Base-by-base conservation (phyloP, 2,888 invertebrate species). In the Andrena camellia region DNA sequence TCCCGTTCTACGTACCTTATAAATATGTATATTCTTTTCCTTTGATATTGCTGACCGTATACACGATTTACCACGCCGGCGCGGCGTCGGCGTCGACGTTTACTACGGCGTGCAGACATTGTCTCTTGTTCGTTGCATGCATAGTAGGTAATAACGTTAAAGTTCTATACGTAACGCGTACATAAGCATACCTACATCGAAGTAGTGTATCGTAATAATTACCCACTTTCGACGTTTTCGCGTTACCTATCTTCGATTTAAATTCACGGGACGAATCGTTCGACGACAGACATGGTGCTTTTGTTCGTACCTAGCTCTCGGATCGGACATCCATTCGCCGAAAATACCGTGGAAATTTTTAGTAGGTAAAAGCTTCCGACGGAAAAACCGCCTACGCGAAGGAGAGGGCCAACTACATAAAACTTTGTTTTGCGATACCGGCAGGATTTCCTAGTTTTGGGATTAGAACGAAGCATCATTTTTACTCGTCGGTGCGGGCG, bases 401-500 rank as follows among this genome's bases (percentile, higher is more conserved):
- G 23, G 60, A 66, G 71, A 29, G 60, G n/a, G 62, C 50, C 64
- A 35, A 72, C 35, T 7, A n/a, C 26, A 29, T 23, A 29, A 64
- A 81, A 81, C 81, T 69, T 81, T 59, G 59, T 60, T 79, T 70
- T 26, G 63, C 76, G 50, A 26, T 67, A n/a, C 67, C 59, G 66
- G 29, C 59, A 64, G 89, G 89, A 87, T 88, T 89, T 54, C 75
- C 83, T n/a, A 80, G 76, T 88, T 87, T 81, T 78, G 62, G 89
- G 89, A 88, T 89, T 87, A 86, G 70, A 75, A 79, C 74, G 59
- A 52, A 72, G 72, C 72, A 89, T 81, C 83, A 84, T 88, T 88
- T 84, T 82, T 80, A 76, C 70, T 54, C 62, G 72, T 4, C 69
- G 78, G 78, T 35, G 42, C 13, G 3, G 13, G 42, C 42, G 42